Evolutionary conservation across 1,140 invertebrate genomes (phyloP), one percentile per base, ranked within the genome.

Genomic region (Panagrolaimus sp.): DNA sequence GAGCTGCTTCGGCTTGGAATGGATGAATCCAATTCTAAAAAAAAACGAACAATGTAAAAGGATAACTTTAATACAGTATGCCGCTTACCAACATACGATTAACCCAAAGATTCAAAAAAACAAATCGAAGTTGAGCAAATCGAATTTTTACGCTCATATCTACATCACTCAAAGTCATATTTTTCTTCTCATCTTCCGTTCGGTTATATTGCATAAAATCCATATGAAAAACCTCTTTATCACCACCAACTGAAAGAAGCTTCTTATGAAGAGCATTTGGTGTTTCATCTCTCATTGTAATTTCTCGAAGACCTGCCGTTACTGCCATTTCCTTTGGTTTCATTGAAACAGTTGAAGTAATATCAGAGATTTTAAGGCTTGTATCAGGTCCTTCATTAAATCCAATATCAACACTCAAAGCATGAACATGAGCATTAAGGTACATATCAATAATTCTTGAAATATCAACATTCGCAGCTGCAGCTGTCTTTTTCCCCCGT

Each of bases 121-220:
- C 82, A 45, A 87, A 83, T 71, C 84, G 82, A 68, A 87, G 82
- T 66, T 84, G 83, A 14, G 86, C 86, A 38, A 87, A 80, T 13
- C 80, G 80, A 0, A 91, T 87, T 23, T 87, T 87, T 0, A 96
- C 88, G n/a, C 88, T 89, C 86, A 93, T 92, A 81, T 95, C 91
- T 45, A 84, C 76, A 43, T 80, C 78, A 4, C 74, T 69, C 9
- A 72, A 44, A 14, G 25, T 53, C 78, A 80, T 80, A 13, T 53
- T 25, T 16, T 65, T 43, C 64, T 69, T 73, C 11, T 79, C 71
- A 11, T 64, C 68, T 45, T 82, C 75, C 23, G 78, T 75, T 43
- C 76, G 25, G 42, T 78, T 76, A 62, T 67, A 78, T 48, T 78
- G 76, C 4, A 67, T 45, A 31, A 78, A 76, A 44, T 78, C 71